Base-by-base conservation (phyloP, 2,797 vertebrate genomes). In the Enteromius afrohamiltoni region DNA sequence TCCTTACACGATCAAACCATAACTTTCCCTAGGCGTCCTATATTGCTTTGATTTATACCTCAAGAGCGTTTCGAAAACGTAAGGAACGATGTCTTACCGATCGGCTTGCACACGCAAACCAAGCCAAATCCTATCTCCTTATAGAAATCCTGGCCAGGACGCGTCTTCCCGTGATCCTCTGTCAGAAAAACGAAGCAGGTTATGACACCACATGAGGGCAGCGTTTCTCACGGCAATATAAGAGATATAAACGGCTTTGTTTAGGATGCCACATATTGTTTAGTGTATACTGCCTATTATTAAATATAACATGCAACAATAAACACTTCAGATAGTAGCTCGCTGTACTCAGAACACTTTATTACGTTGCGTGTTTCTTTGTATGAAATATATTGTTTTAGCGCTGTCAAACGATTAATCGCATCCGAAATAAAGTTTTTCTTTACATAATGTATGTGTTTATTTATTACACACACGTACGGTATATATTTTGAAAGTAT, bases 191-290 rank as follows among this genome's bases (percentile, higher is more conserved):
- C 23, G 34, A 42, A 31, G 34, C 47, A 11, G 53, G 16, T 70
- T 16, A 73, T 47, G 21, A n/a, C 45, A 53, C 58, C 80, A 82
- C 80, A 82, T 6, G 80, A 53, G 70, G 80, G 70, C 58, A 82
- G 70, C 31, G 21, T 82, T 65, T 67, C 21, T 74, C 42, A 49
- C 60, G n/a, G 11, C 6, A 29, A 45, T 29, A 45, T 60, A 16
- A 42, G 51, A 77, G 16, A 78, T 1, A 47, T 5, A 60, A 19
- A 31, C n/a, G 47, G 9, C 6, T 76, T 58, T 58, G 51, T 58
- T 75, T 31, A 31, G 31, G 3, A 31, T 31, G 31, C 31, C 31
- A 31, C 31, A 31, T 34, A 53, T 11, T 74, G 26, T 26, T 34
- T 37, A 14, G 26, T 49, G 23, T 9, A 19, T 19, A 19, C 17